Evolutionary conservation across 2,113 vertebrate genomes (phyloP).

Genomic region (Plecturocebus donacophilus): DNA sequence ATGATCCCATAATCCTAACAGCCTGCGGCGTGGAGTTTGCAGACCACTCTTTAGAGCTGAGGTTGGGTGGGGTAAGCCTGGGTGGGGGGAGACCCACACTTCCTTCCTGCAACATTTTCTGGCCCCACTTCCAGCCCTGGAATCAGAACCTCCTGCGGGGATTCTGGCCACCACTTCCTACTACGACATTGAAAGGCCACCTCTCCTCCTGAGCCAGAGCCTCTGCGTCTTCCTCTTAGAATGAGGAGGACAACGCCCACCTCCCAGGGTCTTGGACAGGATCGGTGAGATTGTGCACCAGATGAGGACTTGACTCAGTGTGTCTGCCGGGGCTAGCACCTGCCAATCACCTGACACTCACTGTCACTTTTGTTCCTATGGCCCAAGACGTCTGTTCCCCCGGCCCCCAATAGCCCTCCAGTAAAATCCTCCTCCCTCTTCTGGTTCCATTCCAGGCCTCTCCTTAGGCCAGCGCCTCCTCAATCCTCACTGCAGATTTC

Average conservation of each 20-base stretch:
- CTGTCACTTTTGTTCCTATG: neutral
- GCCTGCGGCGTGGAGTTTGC: accelerated
- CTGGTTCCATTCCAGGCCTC: neutral
- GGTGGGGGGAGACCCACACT: accelerated
- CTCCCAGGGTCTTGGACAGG: neutral
- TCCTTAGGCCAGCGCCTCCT: neutral
- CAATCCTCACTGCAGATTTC: neutral
- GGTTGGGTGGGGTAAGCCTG: accelerated
- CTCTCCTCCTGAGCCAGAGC: neutral
- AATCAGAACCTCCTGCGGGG: neutral
- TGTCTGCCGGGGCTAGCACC: neutral
- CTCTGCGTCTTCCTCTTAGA: neutral
- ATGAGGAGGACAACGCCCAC: neutral
- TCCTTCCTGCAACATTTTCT: neutral
- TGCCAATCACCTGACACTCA: neutral
- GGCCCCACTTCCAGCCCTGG: neutral
- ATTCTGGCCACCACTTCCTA: neutral
- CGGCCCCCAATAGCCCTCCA: neutral
- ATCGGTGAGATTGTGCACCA: neutral
- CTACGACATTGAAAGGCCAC: accelerated
- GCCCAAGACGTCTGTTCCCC: neutral
- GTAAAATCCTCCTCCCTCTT: accelerated
- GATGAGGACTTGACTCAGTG: neutral
- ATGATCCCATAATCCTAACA: accelerated
- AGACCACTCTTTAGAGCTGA: neutral